Percentiles rank a stretch among this genome's conserved stretches.
These are phyloP conservation scores for Acanthornis magna DNA, from an alignment of 2,797 vertebrate species.

Conservation along the genomic window DNA sequence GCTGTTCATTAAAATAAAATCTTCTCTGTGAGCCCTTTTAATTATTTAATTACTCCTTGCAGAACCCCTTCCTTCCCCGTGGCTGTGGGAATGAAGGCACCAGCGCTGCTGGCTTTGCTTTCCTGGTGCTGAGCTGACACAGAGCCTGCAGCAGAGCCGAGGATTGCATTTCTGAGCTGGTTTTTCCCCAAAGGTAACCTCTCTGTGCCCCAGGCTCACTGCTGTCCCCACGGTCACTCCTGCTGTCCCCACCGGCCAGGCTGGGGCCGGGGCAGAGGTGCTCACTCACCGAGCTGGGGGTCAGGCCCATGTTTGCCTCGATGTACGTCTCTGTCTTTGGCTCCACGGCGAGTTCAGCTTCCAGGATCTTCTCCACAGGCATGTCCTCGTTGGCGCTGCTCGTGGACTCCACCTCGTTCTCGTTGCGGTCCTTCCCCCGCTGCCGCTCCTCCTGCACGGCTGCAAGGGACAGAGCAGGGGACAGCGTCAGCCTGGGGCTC, in stretches of 20 bases:
- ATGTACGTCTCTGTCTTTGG: slow-evolving; percentile 98
- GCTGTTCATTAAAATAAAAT: neutral
- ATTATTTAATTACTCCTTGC: neutral
- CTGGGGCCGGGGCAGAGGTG: neutral
- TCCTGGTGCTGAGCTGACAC: neutral
- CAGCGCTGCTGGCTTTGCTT: neutral
- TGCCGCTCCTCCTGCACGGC: slow-evolving; percentile 98
- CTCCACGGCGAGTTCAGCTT: slow-evolving; percentile 95
- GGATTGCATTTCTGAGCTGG: neutral
- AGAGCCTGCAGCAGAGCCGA: neutral
- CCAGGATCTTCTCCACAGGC: slow-evolving; percentile 98
- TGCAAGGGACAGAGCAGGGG: slow-evolving; percentile 56
- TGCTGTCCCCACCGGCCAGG: fast-evolving
- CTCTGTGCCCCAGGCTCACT: neutral
- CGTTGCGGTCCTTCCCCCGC: slow-evolving; percentile 91
- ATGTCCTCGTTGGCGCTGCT: slow-evolving; percentile 96
- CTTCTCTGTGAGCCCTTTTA: neutral
- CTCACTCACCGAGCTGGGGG: slow-evolving; percentile 88
- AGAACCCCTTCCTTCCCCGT: neutral
- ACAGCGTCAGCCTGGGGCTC: neutral
- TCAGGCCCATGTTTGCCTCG: slow-evolving; percentile 89
- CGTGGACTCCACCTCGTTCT: slow-evolving; percentile 94
- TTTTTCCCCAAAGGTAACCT: neutral
- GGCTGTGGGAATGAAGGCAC: neutral
- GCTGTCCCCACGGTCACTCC: neutral